phyloP scores from a whole-genome alignment of 23 tunicate genomes.

The Ciona savignyi region DNA sequence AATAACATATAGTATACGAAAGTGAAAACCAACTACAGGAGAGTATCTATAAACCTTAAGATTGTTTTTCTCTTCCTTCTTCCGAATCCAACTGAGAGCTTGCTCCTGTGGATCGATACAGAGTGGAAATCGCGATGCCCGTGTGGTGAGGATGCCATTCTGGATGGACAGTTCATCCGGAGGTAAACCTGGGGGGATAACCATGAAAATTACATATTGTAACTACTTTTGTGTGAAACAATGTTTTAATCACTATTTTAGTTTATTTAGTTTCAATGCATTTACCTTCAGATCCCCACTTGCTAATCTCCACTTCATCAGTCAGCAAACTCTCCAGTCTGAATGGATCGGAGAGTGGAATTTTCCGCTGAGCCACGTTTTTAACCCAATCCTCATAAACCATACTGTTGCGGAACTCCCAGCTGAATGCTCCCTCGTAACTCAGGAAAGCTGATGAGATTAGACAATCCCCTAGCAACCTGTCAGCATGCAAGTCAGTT shows the following conservation, averaged over 20 bases:
- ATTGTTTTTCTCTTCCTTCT: conserved; percentile 85
- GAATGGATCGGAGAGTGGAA: conserved; percentile 94
- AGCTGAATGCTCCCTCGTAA: conserved; percentile 98
- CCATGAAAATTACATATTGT: too few species aligned
- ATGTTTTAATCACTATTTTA: too few species aligned
- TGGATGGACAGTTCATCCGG: conserved; percentile 87
- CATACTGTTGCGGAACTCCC: conserved; percentile 97
- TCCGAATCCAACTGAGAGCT: conserved; percentile 97
- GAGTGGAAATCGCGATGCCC: conserved; percentile 93
- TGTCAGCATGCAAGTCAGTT: too few species aligned
- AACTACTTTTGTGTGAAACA: too few species aligned
- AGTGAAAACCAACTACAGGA: neutral
- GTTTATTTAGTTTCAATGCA: too few species aligned
- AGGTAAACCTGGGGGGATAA: conserved; percentile 81
- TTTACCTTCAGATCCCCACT: conserved; percentile 97
- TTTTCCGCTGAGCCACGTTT: conserved; percentile 62
- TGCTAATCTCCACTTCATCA: conserved; percentile 94
- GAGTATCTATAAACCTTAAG: conserved; percentile 39
- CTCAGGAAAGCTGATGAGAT: conserved; percentile 95
- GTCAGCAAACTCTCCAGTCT: conserved; percentile 74
- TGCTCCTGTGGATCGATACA: conserved; percentile 99
- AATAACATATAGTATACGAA: neutral
- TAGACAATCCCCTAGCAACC: conserved; percentile 94
- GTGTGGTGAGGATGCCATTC: conserved; percentile 87
- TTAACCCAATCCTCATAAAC: conserved; percentile 87